Evolutionary conservation across 2,113 vertebrate genomes (phyloP).

Genomic region (Gasterosteus aculeatus): DNA sequence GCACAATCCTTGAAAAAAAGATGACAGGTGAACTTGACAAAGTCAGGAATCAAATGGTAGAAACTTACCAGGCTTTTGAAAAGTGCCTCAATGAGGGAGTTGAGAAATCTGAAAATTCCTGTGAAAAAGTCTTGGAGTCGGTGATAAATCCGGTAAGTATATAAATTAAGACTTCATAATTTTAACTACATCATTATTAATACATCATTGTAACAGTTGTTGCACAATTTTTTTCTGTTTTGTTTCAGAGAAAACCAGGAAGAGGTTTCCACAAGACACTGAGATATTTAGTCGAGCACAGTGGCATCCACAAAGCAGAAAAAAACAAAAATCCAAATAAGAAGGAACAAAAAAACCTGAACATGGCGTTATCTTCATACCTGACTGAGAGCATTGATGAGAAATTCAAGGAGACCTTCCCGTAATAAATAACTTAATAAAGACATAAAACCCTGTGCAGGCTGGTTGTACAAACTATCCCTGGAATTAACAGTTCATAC

Average conservation of each 20-base stretch:
- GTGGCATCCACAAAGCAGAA: conserved; percentile 9
- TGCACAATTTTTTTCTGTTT: background rate
- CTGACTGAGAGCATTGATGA: conserved; percentile 54
- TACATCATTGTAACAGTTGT: background rate
- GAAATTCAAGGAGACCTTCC: conserved; percentile 58
- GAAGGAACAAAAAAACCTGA: conserved; percentile 20
- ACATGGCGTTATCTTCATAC: conserved; percentile 24
- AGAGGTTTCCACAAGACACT: background rate
- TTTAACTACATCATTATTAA: background rate
- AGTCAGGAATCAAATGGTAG: background rate
- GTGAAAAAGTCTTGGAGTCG: background rate
- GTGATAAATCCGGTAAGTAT: conserved; percentile 12
- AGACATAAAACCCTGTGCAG: background rate
- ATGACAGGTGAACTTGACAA: fast-evolving
- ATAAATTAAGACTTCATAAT: background rate
- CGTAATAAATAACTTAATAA: conserved; percentile 32
- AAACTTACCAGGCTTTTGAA: background rate
- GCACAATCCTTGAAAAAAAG: background rate
- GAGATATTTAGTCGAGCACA: conserved; percentile 18
- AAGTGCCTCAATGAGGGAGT: conserved; percentile 33
- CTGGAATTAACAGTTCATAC: too few species aligned
- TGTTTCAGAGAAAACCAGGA: background rate
- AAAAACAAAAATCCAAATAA: background rate
- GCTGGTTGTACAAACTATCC: too few species aligned
- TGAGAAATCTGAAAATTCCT: conserved; percentile 18